Conservation (phyloP, 2,113 vertebrate genomes). For the Lipophrys pholis region DNA sequence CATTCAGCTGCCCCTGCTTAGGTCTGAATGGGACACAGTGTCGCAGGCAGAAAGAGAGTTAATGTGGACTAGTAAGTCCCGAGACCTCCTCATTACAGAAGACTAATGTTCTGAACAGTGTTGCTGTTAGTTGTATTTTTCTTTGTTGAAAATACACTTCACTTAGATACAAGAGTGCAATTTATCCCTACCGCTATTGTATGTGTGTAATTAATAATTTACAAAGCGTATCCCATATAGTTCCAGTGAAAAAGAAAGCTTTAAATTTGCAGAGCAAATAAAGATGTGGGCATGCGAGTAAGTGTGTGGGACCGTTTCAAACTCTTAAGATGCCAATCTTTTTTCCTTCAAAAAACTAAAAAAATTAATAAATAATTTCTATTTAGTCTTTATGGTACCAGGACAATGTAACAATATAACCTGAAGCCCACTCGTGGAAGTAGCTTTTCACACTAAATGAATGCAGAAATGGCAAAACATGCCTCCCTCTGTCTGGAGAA, state of each 20-base stretch:
- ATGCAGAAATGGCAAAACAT: constrained; percentile 12
- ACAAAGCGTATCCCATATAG: background rate
- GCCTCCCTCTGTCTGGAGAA: constrained; percentile 7
- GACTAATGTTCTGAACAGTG: constrained; percentile 48
- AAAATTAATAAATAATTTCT: background rate
- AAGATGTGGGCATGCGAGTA: constrained; percentile 1
- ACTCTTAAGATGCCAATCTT: background rate
- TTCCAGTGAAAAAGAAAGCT: background rate
- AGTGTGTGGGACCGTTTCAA: constrained; percentile 7
- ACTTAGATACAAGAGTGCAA: background rate
- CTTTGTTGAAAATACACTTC: constrained; percentile 8
- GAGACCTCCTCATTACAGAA: constrained; percentile 60
- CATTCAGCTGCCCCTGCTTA: constrained; percentile 70
- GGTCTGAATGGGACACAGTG: constrained; percentile 77
- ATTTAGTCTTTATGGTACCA: constrained; percentile 15
- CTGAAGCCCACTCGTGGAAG: background rate
- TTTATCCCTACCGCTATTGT: background rate
- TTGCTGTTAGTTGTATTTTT: constrained; percentile 18
- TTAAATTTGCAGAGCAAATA: background rate
- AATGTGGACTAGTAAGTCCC: constrained; percentile 68
- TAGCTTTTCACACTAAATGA: constrained; percentile 6
- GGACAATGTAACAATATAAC: background rate
- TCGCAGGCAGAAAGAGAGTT: constrained; percentile 72
- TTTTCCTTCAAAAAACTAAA: constrained; percentile 21
- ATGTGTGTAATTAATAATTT: constrained; percentile 11